Base-by-base conservation (phyloP, 2,797 vertebrate genomes). In the Danionella dracula region DNA sequence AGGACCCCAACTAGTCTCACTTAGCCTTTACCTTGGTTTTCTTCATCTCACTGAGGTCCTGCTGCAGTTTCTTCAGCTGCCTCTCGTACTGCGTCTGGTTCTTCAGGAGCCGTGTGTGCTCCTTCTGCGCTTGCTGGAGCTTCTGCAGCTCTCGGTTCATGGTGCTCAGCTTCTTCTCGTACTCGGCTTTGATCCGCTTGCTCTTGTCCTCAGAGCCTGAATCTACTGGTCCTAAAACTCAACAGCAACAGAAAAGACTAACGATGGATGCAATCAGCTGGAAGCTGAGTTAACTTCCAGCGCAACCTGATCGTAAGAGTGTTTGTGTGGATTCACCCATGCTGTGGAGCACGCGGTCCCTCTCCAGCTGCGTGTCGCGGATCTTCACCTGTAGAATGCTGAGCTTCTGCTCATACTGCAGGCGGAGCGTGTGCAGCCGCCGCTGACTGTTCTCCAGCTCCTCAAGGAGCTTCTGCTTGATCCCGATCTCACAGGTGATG, bases 41-140 rank as follows among this genome's bases (percentile, higher is more conserved):
- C 84, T 99, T 99, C 96, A 99, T 99, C 67, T 99, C 96, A 4
- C 83, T 84, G 78, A 99, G 94, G 50, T 99, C 96, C 81, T 93
- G 85, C 79, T 97, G 95, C 31, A 99, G 85, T 79, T 96, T 97
- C 81, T 89, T 95, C 68, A 99, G 87, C 66, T 98, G 96, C 20
- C 92, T 97, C 86, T 99, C 96, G 61, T 97, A 99, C 48, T 99
- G 95, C 3, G 94, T 94, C 21, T 99, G 96, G 83, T 97, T 99
- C 90, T 94, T 98, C 67, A 99, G 91, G 35, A 99, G 85, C 1
- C 95, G 90, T 1, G 96, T 94, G 5, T 99, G 96, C 32, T 97
- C 94, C 65, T 97, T 98, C 76, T 98, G 95, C 0, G 95, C 96
- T 0, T 92, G 86, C 83, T 97, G 96, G 1, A 99, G 90, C 74